These are phyloP conservation scores for Drosophila insularis DNA, from an alignment of 1,140 invertebrate genomes.

Conservation along the genomic window DNA sequence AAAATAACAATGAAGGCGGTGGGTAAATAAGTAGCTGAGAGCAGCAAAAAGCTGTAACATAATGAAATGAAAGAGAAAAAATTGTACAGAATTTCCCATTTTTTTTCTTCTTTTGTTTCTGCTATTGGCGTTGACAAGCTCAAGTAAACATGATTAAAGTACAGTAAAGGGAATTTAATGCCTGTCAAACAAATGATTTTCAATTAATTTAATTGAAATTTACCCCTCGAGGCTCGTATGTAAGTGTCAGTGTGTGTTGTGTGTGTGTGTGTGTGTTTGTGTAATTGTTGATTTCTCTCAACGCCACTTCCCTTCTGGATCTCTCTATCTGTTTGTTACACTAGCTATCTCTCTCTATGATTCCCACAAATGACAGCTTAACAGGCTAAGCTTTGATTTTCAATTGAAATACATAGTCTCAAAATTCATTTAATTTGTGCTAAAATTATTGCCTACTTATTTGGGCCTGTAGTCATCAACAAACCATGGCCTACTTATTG, in stretches of 20 bases:
- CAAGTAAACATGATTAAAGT: background rate
- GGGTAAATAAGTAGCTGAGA: too few species aligned
- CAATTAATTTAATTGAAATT: slow-evolving; percentile 67
- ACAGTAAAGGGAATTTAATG: slow-evolving; percentile 46
- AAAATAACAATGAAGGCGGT: background rate
- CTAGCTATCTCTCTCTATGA: background rate
- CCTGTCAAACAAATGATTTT: slow-evolving; percentile 60
- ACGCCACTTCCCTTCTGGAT: background rate
- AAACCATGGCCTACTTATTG: slow-evolving; percentile 1
- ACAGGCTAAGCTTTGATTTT: background rate
- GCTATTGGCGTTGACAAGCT: slow-evolving; percentile 9
- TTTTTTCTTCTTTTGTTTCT: background rate
- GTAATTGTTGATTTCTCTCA: background rate
- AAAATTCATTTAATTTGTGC: background rate
- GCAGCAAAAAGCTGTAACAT: background rate
- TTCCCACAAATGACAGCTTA: background rate
- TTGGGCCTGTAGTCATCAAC: background rate
- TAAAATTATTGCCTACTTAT: slow-evolving; percentile 4
- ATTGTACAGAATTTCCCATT: background rate
- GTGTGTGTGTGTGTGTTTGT: background rate
- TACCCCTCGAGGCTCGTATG: background rate
- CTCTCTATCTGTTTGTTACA: background rate
- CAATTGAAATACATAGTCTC: background rate
- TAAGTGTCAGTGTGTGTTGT: background rate
- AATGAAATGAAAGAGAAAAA: background rate